phyloP scores from a whole-genome alignment of 1,140 invertebrate species.

The Drosophila erecta region DNA sequence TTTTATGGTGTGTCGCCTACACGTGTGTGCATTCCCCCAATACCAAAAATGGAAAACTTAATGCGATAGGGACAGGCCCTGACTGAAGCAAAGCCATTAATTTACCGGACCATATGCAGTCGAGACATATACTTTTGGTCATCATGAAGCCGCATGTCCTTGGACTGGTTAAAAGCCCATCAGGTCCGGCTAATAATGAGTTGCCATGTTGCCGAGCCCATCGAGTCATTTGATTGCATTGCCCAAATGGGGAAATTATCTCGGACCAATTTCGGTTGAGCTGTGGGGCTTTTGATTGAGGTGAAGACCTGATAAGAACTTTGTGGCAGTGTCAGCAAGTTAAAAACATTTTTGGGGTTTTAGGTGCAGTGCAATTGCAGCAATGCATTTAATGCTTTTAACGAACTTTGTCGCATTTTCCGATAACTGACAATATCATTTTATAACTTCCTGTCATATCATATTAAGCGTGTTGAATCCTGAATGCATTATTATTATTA shows the following conservation, averaged over 20 bases:
- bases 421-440: not conserved
- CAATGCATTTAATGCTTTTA: not conserved
- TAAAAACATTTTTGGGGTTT: not conserved
- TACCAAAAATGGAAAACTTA: slow-evolving; percentile 45
- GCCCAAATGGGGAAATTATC: slow-evolving; percentile 41
- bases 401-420: not conserved
- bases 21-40: slow-evolving; percentile 27
- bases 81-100: slow-evolving; percentile 46
- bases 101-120: slow-evolving; percentile 34
- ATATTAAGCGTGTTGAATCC: not conserved
- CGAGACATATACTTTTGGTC: slow-evolving; percentile 43
- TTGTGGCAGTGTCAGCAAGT: not conserved
- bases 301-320: slow-evolving; percentile 31
- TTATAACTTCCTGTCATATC: not conserved
- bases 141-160: slow-evolving; percentile 58
- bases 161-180: slow-evolving; percentile 48
- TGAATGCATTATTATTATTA: too few relatives aligned
- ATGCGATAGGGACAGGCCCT: slow-evolving; percentile 39
- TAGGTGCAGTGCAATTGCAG: not conserved
- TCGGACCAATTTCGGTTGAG: slow-evolving; percentile 32
- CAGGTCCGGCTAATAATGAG: slow-evolving; percentile 53
- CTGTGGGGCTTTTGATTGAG: slow-evolving; percentile 16
- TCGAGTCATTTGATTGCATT: slow-evolving; percentile 42
- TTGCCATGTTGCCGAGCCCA: slow-evolving; percentile 9
- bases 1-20: slow-evolving; percentile 26